Conservation (phyloP, 2,888 invertebrate genomes). For the Pyrochroa serraticornis region DNA sequence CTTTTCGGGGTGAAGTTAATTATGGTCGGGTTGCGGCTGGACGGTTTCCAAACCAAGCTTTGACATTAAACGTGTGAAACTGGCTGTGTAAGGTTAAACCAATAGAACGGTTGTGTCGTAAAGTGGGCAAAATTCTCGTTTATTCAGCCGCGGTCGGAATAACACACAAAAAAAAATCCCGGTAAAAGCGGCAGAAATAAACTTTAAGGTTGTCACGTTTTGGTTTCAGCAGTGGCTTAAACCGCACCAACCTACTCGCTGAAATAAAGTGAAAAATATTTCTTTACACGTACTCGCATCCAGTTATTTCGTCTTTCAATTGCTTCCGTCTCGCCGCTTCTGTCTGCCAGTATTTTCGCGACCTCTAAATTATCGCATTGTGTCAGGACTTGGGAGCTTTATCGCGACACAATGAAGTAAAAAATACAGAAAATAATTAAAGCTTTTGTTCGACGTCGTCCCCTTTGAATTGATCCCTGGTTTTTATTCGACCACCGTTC, state of each 20-base stretch:
- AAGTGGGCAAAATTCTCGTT: too few species aligned
- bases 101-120: too few species aligned
- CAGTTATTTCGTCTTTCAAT: slow-evolving; percentile 7
- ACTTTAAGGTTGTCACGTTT: slow-evolving; percentile 27
- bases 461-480: too few species aligned
- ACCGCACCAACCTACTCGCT: slow-evolving; percentile 13
- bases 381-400: too few species aligned
- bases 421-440: neutral
- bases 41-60: too few species aligned
- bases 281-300: slow-evolving; percentile 9
- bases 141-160: neutral
- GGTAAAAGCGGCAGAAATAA: slow-evolving; percentile 19
- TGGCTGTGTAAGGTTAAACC: too few species aligned
- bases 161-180: slow-evolving; percentile 10
- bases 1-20: neutral
- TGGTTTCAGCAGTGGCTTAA: slow-evolving; percentile 27
- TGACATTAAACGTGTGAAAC: too few species aligned
- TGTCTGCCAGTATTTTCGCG: neutral
- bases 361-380: neutral
- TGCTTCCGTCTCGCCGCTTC: slow-evolving; percentile 4
- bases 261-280: slow-evolving; percentile 28
- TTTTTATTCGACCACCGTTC: too few species aligned
- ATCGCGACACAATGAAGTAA: slow-evolving; percentile 5
- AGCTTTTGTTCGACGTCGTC: too few species aligned
- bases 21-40: neutral